phyloP scores from a whole-genome alignment of 2,797 vertebrate genomes.

The Cossypha dichroa region DNA sequence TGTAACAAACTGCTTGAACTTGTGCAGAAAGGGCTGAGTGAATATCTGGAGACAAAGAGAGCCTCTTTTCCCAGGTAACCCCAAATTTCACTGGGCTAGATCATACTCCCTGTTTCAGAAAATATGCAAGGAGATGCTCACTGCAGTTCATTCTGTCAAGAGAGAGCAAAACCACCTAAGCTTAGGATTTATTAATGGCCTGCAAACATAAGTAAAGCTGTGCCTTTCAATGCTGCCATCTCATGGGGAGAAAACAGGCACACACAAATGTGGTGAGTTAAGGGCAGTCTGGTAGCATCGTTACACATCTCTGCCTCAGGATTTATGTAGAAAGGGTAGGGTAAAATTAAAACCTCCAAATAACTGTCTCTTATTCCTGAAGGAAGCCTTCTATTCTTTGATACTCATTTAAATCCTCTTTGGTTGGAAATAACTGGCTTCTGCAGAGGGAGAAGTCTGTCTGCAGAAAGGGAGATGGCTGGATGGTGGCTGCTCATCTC shows the following conservation, averaged over 20 bases:
- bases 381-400: background rate
- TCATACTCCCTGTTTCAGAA: background rate
- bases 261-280: background rate
- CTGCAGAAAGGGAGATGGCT: background rate
- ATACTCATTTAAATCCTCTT: background rate
- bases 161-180: background rate
- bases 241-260: constrained; percentile 26
- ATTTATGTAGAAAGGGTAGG: background rate
- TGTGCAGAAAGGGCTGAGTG: constrained; percentile 90
- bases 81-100: background rate
- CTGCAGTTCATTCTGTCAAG: background rate
- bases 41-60: constrained; percentile 90
- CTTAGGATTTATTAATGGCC: background rate
- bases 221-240: constrained; percentile 45
- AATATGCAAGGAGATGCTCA: background rate
- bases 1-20: constrained; percentile 85
- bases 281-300: background rate
- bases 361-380: background rate
- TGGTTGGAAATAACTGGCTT: background rate
- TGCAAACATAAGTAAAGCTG: background rate
- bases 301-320: background rate
- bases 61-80: constrained; percentile 83
- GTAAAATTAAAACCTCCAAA: background rate
- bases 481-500: background rate
- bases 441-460: background rate